phyloP scores from a whole-genome alignment of 1,140 invertebrate species.

The Trichonephila clavipes region DNA sequence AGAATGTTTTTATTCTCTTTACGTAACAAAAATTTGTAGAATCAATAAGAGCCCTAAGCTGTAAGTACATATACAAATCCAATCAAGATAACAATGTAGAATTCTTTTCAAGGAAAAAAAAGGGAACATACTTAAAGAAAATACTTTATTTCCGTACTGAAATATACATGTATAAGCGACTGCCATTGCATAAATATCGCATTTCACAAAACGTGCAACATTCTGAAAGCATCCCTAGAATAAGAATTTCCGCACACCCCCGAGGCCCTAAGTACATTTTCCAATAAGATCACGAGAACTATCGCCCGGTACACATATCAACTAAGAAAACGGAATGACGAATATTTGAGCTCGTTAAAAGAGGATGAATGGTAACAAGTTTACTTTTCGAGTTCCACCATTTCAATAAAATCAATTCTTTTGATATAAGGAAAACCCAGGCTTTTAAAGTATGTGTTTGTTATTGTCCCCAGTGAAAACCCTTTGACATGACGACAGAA shows the following conservation, averaged over 20 bases:
- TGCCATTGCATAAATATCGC: background rate
- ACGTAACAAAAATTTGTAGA: too few species aligned
- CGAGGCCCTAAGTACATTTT: slow-evolving; percentile 17
- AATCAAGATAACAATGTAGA: background rate
- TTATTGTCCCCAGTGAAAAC: slow-evolving; percentile 27
- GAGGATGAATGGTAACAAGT: slow-evolving; percentile 46
- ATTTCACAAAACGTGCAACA: background rate
- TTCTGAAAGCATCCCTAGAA: background rate
- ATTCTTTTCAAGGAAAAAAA: background rate
- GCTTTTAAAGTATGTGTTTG: background rate
- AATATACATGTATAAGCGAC: background rate
- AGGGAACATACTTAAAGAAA: background rate
- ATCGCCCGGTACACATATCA: background rate
- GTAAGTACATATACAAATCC: background rate
- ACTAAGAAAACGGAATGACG: background rate
- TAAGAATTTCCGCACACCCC: slow-evolving; percentile 6
- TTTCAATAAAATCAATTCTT: slow-evolving; percentile 29
- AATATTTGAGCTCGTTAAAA: slow-evolving; percentile 28
- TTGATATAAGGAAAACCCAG: background rate
- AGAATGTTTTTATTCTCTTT: too few species aligned
- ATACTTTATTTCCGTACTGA: background rate
- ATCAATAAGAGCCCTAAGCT: too few species aligned
- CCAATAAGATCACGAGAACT: slow-evolving; percentile 17
- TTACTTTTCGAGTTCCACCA: slow-evolving; percentile 9
- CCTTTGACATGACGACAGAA: slow-evolving; percentile 15